Evolutionary conservation across 2,888 invertebrate genomes (phyloP), one percentile per base, ranked within the genome.

Genomic region (Tyria jacobaeae): DNA sequence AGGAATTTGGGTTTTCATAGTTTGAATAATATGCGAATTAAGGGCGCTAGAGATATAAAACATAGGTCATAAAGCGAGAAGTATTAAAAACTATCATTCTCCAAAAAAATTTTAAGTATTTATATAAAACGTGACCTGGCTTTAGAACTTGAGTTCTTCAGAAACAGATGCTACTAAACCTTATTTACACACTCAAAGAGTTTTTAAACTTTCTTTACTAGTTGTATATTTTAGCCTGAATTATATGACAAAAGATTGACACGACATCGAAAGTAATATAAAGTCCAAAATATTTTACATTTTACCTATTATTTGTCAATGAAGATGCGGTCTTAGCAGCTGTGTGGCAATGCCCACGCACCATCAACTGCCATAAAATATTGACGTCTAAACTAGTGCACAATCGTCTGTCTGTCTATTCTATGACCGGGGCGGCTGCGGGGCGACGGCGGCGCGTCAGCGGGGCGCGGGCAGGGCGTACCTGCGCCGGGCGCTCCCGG

Each of bases 401-500:
- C 73, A 69, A 71, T 75, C 75, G 73, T 74, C 75, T 78, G 76
- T 80, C 82, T 79, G 78, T 82, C 79, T 85, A 83, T 80, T 86
- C 88, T 86, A 76, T 85, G 86, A 72, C 77, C 79, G 81, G 79
- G 79, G 78, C 77, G 69, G 71, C 54, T 64, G 66, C 72, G 70
- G 73, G 73, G 69, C 80, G 73, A 70, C 64, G 70, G 81, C 79
- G 75, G 66, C 79, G 73, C 64, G 64, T 75, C 65, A 62, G 80
- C 76, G 79, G 77, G 74, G 71, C 78, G 73, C 79, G 74, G 80
- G 80, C 79, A 83, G 78, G 73, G 70, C 80, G 84, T 89, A 91
- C 90, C 92, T 91, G 91, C 91, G 91, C 89, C 87, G 85, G 83
- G 80, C 81, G 82, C 76, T 77, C 79, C 81, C 80, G 77, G 71